A percentile compares a stretch with the other conserved stretches of the same genome.
phyloP scores from a whole-genome alignment of 1,140 invertebrate genomes.

The Rhagoletis zephyria region DNA sequence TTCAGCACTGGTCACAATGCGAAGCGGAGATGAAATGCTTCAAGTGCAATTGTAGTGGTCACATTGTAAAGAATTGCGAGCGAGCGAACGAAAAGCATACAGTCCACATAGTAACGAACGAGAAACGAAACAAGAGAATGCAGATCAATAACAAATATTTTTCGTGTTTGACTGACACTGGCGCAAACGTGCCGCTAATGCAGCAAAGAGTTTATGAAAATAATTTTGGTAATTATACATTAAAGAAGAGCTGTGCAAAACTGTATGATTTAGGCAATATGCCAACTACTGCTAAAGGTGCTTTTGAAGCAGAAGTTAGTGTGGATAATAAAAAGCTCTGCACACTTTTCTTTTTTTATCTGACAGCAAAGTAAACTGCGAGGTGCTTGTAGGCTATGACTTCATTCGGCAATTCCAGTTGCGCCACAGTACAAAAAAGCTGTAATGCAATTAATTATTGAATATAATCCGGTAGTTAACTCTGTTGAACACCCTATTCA shows the following conservation, averaged over 20 bases:
- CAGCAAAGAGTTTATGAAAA: constrained; percentile 25
- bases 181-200: constrained; percentile 9
- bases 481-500: too few species aligned
- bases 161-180: background rate
- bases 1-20: background rate
- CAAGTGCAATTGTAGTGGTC: constrained; percentile 13
- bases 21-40: constrained; percentile 47
- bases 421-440: too few species aligned
- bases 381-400: too few species aligned
- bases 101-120: background rate
- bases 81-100: constrained; percentile 2
- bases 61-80: constrained; percentile 40
- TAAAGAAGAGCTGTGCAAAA: background rate
- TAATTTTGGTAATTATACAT: background rate
- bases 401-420: too few species aligned
- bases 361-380: constrained; percentile 19
- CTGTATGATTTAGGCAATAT: background rate
- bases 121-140: background rate
- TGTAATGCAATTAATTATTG: too few species aligned
- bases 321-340: background rate
- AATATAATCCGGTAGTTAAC: too few species aligned
- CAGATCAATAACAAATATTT: background rate
- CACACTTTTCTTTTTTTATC: constrained; percentile 11
- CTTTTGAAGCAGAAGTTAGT: background rate
- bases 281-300: background rate